phyloP scores from a whole-genome alignment of 2,113 vertebrate species.

The Istiophorus platypterus region DNA sequence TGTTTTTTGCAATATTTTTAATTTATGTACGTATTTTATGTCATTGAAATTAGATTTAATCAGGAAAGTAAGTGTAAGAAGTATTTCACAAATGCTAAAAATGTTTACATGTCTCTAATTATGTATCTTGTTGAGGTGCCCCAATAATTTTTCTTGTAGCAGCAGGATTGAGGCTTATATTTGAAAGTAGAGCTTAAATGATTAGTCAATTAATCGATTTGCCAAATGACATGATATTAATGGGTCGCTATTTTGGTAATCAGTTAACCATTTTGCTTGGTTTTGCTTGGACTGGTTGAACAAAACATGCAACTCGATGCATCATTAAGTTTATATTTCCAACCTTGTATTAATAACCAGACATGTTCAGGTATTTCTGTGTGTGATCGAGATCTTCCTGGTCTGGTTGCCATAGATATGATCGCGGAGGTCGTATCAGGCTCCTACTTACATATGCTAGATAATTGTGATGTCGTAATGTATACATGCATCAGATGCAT shows the following conservation, averaged over 20 bases:
- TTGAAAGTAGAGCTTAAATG: too few relatives aligned
- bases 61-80: not conserved
- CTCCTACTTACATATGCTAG: not conserved
- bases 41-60: not conserved
- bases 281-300: not conserved
- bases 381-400: not conserved
- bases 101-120: not conserved
- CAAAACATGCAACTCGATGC: not conserved
- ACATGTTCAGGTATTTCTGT: not conserved
- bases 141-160: too few relatives aligned
- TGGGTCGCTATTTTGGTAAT: not conserved
- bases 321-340: too few relatives aligned
- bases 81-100: not conserved
- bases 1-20: not conserved
- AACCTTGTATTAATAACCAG: not conserved
- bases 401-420: conserved; percentile 23
- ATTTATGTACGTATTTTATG: not conserved
- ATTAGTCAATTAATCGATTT: too few relatives aligned
- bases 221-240: not conserved
- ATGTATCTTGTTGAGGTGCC: not conserved
- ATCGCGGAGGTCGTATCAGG: not conserved
- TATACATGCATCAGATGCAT: not conserved
- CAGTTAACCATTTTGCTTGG: not conserved
- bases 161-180: too few relatives aligned
- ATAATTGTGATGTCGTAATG: not conserved